A percentile compares a stretch with the other conserved stretches of the same genome.
phyloP scores from a whole-genome alignment of 1,140 invertebrate genomes.

The Yoshiicerus persimilis region DNA sequence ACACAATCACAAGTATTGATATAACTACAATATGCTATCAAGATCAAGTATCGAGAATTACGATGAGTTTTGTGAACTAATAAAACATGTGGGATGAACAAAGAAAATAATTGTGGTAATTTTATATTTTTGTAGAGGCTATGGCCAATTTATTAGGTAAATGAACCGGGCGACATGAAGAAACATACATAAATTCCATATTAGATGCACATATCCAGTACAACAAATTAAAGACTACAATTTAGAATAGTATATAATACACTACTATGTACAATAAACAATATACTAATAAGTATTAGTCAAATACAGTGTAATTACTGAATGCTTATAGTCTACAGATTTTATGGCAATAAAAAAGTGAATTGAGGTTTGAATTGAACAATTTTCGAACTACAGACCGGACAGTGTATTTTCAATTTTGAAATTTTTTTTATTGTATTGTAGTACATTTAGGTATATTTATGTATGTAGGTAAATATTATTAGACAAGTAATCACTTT shows the following conservation, averaged over 20 bases:
- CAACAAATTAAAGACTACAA: not conserved
- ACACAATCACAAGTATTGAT: no score
- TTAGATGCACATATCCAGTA: constrained; percentile 9
- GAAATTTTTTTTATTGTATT: constrained; percentile 9
- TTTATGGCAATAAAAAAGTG: not conserved
- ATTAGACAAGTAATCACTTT: constrained; percentile 21
- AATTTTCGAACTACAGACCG: not conserved
- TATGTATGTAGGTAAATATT: constrained; percentile 23
- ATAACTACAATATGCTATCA: no score
- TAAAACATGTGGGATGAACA: not conserved
- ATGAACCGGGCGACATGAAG: constrained; percentile 14
- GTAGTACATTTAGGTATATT: constrained; percentile 21
- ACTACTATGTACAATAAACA: not conserved
- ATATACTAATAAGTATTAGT: not conserved
- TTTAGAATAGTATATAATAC: not conserved
- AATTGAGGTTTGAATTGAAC: not conserved
- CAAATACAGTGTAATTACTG: not conserved
- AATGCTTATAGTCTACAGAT: not conserved
- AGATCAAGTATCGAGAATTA: no score
- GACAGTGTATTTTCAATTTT: not conserved
- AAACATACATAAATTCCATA: not conserved
- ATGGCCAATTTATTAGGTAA: constrained; percentile 20
- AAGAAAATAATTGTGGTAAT: not conserved
- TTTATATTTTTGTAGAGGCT: constrained; percentile 1
- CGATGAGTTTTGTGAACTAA: no score